Conservation (phyloP, 2,113 vertebrate species). For the Suncus etruscus region DNA sequence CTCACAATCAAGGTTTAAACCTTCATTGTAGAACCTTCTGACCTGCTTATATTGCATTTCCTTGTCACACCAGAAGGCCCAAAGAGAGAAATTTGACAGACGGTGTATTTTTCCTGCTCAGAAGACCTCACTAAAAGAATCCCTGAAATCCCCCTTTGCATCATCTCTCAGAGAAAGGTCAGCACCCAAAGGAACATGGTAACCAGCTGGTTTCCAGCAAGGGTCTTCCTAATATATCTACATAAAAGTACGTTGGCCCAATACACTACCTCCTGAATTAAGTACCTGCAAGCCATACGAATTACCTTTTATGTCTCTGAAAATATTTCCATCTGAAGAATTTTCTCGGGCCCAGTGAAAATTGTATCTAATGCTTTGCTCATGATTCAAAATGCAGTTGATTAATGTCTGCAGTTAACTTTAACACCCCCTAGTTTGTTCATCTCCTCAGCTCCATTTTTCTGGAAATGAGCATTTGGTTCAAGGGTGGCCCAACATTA, state of each 20-base stretch:
- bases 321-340: slow-evolving; percentile 16
- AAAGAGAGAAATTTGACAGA: not conserved
- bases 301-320: not conserved
- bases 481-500: not conserved
- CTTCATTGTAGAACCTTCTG: not conserved
- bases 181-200: not conserved
- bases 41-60: not conserved
- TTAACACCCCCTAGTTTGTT: not conserved
- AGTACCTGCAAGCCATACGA: not conserved
- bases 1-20: not conserved
- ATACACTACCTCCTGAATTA: not conserved
- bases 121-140: too few species aligned
- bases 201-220: not conserved
- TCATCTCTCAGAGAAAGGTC: too few species aligned
- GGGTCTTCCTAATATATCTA: not conserved
- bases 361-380: slow-evolving; percentile 22
- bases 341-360: slow-evolving; percentile 49
- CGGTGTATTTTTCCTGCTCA: not conserved
- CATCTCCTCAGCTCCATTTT: not conserved
- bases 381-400: slow-evolving; percentile 41
- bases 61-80: not conserved
- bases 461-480: slow-evolving; percentile 19
- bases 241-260: not conserved
- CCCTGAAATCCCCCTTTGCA: too few species aligned
- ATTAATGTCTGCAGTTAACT: slow-evolving; percentile 48